These are phyloP conservation scores for Drosophila mayaguana DNA, from an alignment of 2,888 invertebrate species.

Conservation along the genomic window DNA sequence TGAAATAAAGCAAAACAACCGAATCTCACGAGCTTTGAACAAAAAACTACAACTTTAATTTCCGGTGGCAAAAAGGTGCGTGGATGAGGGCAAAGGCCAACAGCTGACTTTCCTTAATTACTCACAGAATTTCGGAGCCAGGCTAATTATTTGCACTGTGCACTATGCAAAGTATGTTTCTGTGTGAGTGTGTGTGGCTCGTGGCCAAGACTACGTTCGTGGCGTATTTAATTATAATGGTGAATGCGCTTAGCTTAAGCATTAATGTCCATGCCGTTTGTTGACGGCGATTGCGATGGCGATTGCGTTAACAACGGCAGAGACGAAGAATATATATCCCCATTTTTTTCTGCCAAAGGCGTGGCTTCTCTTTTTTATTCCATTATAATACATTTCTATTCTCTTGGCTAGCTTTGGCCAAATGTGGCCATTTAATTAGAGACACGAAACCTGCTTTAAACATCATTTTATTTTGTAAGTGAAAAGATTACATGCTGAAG, in stretches of 20 bases:
- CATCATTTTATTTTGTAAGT: slow-evolving; percentile 26
- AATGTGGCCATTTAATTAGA: slow-evolving; percentile 50
- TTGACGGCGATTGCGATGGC: slow-evolving; percentile 33
- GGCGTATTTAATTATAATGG: slow-evolving; percentile 73
- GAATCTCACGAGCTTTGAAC: slow-evolving; percentile 31
- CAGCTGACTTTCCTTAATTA: slow-evolving; percentile 80
- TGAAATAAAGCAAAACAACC: slow-evolving; percentile 16
- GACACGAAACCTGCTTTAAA: slow-evolving; percentile 26
- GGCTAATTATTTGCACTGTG: slow-evolving; percentile 74
- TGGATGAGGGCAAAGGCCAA: slow-evolving; percentile 31
- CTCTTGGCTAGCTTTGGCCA: neutral
- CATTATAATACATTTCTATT: neutral
- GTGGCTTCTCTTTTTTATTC: slow-evolving; percentile 13
- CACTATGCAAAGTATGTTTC: slow-evolving; percentile 24
- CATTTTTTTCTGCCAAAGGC: slow-evolving; percentile 23
- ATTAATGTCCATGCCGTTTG: slow-evolving; percentile 72
- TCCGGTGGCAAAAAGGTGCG: slow-evolving; percentile 47
- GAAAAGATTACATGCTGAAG: slow-evolving; percentile 8
- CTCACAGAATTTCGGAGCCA: slow-evolving; percentile 58
- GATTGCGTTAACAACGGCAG: slow-evolving; percentile 37
- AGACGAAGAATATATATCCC: slow-evolving; percentile 17
- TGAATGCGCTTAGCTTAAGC: slow-evolving; percentile 65
- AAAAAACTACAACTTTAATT: slow-evolving; percentile 63
- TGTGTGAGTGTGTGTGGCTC: neutral
- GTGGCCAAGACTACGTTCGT: slow-evolving; percentile 19